phyloP scores from a whole-genome alignment of 2,797 vertebrate genomes.

The Neomorphus geoffroyi region DNA sequence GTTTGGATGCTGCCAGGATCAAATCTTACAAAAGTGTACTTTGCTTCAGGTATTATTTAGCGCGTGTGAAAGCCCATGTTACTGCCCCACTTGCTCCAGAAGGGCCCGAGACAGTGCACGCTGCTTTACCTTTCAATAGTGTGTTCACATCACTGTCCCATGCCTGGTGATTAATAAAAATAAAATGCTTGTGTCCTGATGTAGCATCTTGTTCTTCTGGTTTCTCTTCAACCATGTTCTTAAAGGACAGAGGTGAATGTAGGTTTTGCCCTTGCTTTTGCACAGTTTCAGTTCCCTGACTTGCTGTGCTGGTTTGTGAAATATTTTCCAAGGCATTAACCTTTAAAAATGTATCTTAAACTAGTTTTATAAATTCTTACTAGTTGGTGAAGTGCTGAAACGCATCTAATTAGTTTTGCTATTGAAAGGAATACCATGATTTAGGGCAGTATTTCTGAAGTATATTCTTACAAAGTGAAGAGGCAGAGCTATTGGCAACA shows the following conservation, averaged over 20 bases:
- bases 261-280: background rate
- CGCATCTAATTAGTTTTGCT: background rate
- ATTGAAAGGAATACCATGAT: background rate
- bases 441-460: conserved; percentile 38
- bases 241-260: background rate
- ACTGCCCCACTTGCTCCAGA: background rate
- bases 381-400: background rate
- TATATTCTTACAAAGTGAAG: conserved; percentile 23
- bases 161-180: background rate
- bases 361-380: background rate
- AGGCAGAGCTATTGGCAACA: conserved; percentile 33
- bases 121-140: background rate
- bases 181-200: background rate
- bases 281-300: background rate
- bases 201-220: background rate
- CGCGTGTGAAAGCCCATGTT: background rate
- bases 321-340: background rate
- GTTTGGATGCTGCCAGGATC: background rate
- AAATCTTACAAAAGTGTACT: background rate
- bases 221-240: background rate
- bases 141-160: background rate
- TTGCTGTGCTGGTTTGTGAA: background rate
- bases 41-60: background rate
- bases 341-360: background rate
- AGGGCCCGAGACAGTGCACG: background rate